Evolutionary conservation across 2,113 vertebrate genomes (phyloP), one percentile per base, ranked within the genome.

Genomic region (Burhinus bistriatus): DNA sequence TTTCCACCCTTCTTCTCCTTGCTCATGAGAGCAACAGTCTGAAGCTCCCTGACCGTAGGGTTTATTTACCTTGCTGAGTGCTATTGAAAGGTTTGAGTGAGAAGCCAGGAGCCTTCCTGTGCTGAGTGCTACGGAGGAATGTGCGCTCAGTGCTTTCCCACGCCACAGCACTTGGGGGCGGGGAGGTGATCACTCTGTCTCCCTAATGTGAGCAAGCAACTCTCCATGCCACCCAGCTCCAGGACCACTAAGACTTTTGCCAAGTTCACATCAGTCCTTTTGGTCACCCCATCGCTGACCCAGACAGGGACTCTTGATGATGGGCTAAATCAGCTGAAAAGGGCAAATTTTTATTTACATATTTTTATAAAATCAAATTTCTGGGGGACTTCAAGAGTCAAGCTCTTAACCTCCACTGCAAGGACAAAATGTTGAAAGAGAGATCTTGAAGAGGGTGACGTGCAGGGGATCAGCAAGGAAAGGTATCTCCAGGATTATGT

Each of bases 31-130:
- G 72, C 55, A 88, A 19, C 65, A 47, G 70, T 29, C 66, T 87
- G 90, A 90, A 93, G 89, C 64, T 94, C 71, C 87, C 85, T 69
- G 89, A 25, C 90, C 18, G 1, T n/a, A 20, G 4, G 9, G 93
- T 97, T 98, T 98, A 95, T 98, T 98, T 98, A 96, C 96, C 81
- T 96, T 96, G 78, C 88, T 87, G 96, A 96, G 94, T 95, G 94
- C 93, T 65, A 92, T 95, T 97, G 97, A 97, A 96, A 96, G 95
- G 91, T 84, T 89, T 79, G 95, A 81, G 59, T 79, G 94, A 94
- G 95, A 77, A 96, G 83, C 42, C 75, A 49, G 80, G 90, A 95
- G 87, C 83, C 89, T 96, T 98, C 95, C 96, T 95, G 96, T 92
- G 96, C 92, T 95, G 93, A 93, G 83, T 94, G 96, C 93, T 95